A percentile compares a stretch with the other conserved stretches of the same genome.
Evolutionary conservation across 2,888 invertebrate species (phyloP).

Genomic region (Scaptomyza cyrtandrae): DNA sequence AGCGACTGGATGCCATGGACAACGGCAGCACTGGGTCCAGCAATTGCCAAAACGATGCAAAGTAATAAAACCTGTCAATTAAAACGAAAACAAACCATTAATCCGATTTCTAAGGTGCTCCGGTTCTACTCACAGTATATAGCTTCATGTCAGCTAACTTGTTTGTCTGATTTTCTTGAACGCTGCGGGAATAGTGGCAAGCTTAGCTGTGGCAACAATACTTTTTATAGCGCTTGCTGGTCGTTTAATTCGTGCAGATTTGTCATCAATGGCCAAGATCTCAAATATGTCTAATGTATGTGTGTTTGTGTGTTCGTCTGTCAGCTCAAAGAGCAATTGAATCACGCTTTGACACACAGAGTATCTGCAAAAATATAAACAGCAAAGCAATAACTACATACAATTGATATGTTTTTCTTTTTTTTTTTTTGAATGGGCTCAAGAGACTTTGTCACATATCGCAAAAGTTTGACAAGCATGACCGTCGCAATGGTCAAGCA

Average conservation of each 20-base stretch:
- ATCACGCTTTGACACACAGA: constrained; percentile 39
- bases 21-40: constrained; percentile 41
- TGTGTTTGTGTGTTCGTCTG: constrained; percentile 5
- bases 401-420: too few relatives aligned
- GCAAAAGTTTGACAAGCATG: constrained; percentile 20
- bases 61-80: constrained; percentile 17
- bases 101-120: neutral
- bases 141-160: constrained; percentile 14
- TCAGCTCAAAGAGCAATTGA: constrained; percentile 29
- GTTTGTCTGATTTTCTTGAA: neutral
- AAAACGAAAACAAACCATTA: neutral
- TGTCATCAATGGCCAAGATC: constrained; percentile 42
- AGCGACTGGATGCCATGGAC: constrained; percentile 55
- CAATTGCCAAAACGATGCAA: constrained; percentile 14
- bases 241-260: constrained; percentile 28
- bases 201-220: constrained; percentile 28
- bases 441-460: neutral
- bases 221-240: constrained; percentile 45
- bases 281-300: neutral
- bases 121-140: constrained; percentile 21
- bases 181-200: constrained; percentile 39
- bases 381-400: neutral
- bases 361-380: constrained; percentile 17
- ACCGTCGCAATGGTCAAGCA: constrained; percentile 14
- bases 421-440: neutral